These are phyloP conservation scores for Tichodroma muraria DNA, from an alignment of 2,113 vertebrate genomes.

Conservation along the genomic window DNA sequence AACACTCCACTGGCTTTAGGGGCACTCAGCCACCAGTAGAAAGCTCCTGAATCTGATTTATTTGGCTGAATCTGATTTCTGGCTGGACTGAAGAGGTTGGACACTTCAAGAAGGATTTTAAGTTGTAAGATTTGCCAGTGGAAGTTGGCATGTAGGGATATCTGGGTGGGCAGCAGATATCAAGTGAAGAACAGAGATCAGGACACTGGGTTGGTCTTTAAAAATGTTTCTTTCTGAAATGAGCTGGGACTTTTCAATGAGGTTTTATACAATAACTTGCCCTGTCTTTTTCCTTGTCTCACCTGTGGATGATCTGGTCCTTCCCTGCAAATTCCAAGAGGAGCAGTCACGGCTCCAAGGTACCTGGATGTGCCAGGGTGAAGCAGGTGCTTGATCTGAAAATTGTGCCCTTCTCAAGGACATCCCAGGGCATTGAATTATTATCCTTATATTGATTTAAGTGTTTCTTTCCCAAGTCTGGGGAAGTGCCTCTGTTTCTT, in stretches of 20 bases:
- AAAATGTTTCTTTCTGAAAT: background rate
- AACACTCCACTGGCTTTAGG: background rate
- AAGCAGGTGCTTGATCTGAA: background rate
- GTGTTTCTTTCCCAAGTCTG: background rate
- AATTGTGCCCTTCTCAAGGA: background rate
- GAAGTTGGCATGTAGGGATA: background rate
- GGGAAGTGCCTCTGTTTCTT: background rate
- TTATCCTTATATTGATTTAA: background rate
- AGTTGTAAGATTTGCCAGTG: background rate
- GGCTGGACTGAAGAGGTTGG: background rate
- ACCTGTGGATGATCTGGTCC: background rate
- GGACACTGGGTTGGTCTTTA: rapidly evolving
- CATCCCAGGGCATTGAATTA: background rate
- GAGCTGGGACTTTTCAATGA: background rate
- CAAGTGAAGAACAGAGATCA: background rate
- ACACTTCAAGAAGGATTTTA: background rate
- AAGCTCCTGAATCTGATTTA: background rate
- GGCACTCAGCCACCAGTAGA: background rate
- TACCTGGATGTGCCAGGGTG: background rate
- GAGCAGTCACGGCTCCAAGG: background rate
- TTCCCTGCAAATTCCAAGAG: background rate
- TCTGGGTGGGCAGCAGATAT: background rate
- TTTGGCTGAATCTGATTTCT: background rate
- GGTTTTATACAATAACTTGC: background rate
- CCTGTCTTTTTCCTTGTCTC: background rate